These are phyloP conservation scores for Hydraecia micacea DNA, from an alignment of 2,888 invertebrate species.

Conservation along the genomic window DNA sequence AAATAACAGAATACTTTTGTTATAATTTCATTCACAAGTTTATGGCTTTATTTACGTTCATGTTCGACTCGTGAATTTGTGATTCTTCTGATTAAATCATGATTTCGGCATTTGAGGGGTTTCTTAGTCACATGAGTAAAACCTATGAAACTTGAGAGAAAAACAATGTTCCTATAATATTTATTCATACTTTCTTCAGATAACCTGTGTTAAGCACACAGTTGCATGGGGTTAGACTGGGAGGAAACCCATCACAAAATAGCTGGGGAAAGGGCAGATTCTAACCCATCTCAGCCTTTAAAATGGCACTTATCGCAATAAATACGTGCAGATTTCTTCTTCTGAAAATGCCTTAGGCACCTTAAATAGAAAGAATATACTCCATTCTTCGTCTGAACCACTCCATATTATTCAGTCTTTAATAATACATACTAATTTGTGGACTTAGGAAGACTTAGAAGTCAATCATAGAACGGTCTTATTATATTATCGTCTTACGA, in stretches of 20 bases:
- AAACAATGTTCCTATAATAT: neutral
- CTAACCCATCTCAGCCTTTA: neutral
- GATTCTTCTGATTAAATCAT: neutral
- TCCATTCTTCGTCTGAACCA: neutral
- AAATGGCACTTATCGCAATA: neutral
- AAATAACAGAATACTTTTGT: neutral
- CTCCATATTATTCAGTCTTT: constrained; percentile 4
- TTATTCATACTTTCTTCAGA: neutral
- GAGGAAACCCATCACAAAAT: neutral
- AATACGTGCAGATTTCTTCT: neutral
- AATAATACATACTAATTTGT: constrained; percentile 30
- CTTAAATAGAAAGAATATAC: neutral
- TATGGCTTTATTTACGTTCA: neutral
- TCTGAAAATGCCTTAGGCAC: neutral
- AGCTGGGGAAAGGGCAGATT: no score
- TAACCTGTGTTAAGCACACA: neutral
- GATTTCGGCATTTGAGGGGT: constrained; percentile 2
- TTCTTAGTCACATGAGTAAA: neutral
- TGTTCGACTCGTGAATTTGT: neutral
- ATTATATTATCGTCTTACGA: constrained; percentile 5
- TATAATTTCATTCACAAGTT: neutral
- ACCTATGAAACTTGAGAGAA: neutral
- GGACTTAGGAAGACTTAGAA: constrained; percentile 23
- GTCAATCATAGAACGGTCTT: constrained; percentile 10
- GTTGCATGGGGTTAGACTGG: neutral